phyloP scores from a whole-genome alignment of 2,113 vertebrate genomes.

The Tachycineta bicolor region DNA sequence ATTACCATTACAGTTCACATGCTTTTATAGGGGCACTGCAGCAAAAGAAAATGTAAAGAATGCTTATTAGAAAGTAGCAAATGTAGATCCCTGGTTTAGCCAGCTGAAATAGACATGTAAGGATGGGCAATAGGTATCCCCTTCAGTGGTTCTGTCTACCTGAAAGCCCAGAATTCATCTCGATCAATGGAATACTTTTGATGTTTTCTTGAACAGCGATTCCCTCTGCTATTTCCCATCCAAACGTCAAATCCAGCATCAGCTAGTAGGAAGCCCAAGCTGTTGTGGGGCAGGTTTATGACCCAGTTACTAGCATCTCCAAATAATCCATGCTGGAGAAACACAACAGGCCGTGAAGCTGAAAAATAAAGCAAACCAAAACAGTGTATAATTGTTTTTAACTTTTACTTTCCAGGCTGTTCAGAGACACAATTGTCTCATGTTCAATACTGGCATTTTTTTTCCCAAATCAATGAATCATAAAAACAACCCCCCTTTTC shows the following conservation, averaged over 20 bases:
- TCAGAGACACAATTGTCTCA: background rate
- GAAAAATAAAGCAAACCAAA: background rate
- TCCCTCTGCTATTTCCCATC: constrained; percentile 90
- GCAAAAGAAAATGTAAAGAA: background rate
- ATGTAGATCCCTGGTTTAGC: background rate
- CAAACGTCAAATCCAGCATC: constrained; percentile 88
- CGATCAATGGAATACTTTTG: constrained; percentile 59
- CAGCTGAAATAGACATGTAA: background rate
- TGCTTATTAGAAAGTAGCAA: background rate
- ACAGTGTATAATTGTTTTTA: background rate
- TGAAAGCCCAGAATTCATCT: constrained; percentile 87
- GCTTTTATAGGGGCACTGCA: background rate
- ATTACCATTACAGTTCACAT: background rate
- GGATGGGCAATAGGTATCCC: background rate
- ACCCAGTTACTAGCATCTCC: constrained; percentile 87
- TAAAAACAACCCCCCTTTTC: background rate
- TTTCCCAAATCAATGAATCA: background rate
- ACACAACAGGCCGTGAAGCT: constrained; percentile 77
- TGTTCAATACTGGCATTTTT: background rate
- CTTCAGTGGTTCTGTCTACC: constrained; percentile 63
- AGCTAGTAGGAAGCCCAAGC: constrained; percentile 85
- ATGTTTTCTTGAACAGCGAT: constrained; percentile 86
- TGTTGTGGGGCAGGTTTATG: constrained; percentile 81
- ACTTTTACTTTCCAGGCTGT: background rate
- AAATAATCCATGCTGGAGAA: constrained; percentile 87